A percentile compares a stretch with the other conserved stretches of the same genome.
Evolutionary conservation across 1,140 invertebrate genomes (phyloP).

Genomic region (Bombus affinis): DNA sequence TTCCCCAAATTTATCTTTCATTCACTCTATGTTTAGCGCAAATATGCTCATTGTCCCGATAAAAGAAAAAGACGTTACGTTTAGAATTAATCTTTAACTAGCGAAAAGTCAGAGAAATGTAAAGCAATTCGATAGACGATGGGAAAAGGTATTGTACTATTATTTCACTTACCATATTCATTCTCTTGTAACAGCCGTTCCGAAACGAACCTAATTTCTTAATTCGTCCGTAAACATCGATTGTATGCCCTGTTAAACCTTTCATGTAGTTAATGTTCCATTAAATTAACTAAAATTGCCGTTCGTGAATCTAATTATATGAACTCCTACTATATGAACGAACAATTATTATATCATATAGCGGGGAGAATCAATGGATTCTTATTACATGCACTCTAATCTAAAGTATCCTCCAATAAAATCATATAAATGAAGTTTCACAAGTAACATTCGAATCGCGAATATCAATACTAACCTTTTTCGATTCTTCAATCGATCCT

Average conservation of each 20-base stretch:
- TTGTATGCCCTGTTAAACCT: too few species aligned
- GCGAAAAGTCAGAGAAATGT: not conserved
- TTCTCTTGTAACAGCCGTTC: too few species aligned
- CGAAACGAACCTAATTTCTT: too few species aligned
- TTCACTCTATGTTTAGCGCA: too few species aligned
- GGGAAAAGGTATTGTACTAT: too few species aligned
- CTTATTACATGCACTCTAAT: too few species aligned
- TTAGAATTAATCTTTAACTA: not conserved
- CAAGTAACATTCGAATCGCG: not conserved
- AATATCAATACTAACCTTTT: not conserved
- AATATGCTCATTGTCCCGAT: not conserved
- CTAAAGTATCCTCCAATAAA: not conserved
- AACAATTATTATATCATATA: not conserved
- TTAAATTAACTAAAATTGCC: not conserved
- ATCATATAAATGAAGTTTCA: not conserved
- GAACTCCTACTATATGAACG: not conserved
- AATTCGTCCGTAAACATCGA: too few species aligned
- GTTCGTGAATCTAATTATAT: not conserved
- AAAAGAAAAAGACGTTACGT: not conserved
- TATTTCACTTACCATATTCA: too few species aligned
- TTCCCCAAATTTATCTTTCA: too few species aligned
- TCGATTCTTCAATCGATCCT: not conserved
- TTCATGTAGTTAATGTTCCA: not conserved
- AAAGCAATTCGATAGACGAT: not conserved
- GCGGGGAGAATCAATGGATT: too few species aligned